Evolutionary conservation across 2,113 vertebrate species (phyloP).

Genomic region (Oreochromis aureus): DNA sequence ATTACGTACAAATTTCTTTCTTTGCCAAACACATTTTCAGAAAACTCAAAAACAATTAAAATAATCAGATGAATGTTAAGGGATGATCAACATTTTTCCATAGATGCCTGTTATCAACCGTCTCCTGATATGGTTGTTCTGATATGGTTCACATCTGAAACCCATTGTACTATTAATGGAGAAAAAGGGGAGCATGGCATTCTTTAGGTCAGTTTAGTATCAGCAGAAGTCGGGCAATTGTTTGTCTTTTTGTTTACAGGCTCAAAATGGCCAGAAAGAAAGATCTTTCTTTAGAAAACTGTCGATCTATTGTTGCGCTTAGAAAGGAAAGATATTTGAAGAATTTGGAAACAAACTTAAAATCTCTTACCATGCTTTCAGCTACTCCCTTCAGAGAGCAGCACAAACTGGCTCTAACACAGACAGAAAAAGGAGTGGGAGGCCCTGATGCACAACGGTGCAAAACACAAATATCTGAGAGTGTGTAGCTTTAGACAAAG

Average conservation of each 20-base stretch:
- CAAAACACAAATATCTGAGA: not conserved
- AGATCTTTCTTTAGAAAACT: not conserved
- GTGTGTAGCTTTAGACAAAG: not conserved
- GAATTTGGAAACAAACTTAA: not conserved
- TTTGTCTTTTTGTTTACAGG: not conserved
- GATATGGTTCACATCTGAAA: not conserved
- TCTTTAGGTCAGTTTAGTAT: not conserved
- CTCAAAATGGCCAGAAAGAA: not conserved
- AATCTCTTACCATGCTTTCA: not conserved
- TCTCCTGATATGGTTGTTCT: not conserved
- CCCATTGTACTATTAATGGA: not conserved
- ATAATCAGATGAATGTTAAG: not conserved
- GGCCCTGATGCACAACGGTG: not conserved
- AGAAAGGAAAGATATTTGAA: not conserved
- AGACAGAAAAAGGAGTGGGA: not conserved
- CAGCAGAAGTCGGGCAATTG: not conserved
- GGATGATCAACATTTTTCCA: not conserved
- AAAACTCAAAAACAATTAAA: not conserved
- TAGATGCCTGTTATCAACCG: not conserved
- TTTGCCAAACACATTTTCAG: not conserved
- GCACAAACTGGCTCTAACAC: not conserved
- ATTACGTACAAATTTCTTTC: not conserved
- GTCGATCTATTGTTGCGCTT: not conserved
- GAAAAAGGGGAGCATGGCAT: not conserved
- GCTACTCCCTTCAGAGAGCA: not conserved